A percentile compares a stretch with the other conserved stretches of the same genome.
Evolutionary conservation across 2,888 invertebrate genomes (phyloP).

Genomic region (Platycheirus rosarum): DNA sequence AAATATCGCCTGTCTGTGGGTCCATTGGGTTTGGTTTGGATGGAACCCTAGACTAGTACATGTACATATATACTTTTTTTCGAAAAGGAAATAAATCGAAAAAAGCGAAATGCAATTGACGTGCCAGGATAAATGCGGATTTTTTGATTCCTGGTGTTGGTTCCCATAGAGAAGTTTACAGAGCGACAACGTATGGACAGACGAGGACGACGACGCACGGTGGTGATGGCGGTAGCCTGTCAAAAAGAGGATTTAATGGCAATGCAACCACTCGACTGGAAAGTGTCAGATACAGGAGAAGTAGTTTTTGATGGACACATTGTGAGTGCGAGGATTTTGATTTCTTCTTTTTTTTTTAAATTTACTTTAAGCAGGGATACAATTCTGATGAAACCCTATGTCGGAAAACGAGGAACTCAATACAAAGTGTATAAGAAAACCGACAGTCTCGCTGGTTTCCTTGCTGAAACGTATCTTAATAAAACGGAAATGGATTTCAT

Average conservation of each 20-base stretch:
- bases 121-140: conserved; percentile 70
- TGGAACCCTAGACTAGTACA: conserved; percentile 35
- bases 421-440: conserved; percentile 13
- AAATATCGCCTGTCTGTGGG: conserved; percentile 47
- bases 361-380: conserved; percentile 20
- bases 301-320: conserved; percentile 58
- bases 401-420: conserved; percentile 15
- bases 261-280: conserved; percentile 71
- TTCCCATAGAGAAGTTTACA: conserved; percentile 55
- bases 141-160: conserved; percentile 67
- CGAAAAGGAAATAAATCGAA: conserved; percentile 52
- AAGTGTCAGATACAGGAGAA: conserved; percentile 72
- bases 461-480: conserved; percentile 39
- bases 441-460: background rate
- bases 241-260: conserved; percentile 68
- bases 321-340: conserved; percentile 61
- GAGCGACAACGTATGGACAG: conserved; percentile 31
- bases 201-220: conserved; percentile 15
- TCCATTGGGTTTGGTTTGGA: conserved; percentile 6
- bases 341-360: conserved; percentile 27
- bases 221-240: conserved; percentile 13
- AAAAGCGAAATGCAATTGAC: conserved; percentile 69
- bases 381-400: conserved; percentile 28
- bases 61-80: conserved; percentile 6
- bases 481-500: conserved; percentile 50